These are phyloP conservation scores for Auanema sp. DNA, from an alignment of 2,888 invertebrate genomes.

Conservation along the genomic window DNA sequence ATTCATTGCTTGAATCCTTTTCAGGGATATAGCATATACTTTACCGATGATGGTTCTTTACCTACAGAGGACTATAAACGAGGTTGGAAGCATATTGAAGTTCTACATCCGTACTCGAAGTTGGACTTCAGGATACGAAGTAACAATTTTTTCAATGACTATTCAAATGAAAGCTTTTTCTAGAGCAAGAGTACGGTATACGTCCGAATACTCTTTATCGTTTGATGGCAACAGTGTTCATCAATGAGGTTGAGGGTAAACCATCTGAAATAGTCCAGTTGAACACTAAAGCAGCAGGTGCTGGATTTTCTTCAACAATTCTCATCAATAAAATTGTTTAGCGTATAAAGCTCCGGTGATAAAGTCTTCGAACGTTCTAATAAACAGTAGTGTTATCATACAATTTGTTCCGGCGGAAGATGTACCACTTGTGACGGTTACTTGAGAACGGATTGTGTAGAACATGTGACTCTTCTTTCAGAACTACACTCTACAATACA, in stretches of 20 bases:
- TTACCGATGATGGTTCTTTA: constrained; percentile 22
- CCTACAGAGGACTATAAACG: constrained; percentile 22
- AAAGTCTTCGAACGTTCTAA: constrained; percentile 26
- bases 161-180: background rate
- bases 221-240: constrained; percentile 26
- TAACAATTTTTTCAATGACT: constrained; percentile 2
- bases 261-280: constrained; percentile 25
- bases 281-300: constrained; percentile 24
- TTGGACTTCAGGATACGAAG: constrained; percentile 11
- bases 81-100: constrained; percentile 23
- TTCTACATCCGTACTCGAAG: constrained; percentile 15
- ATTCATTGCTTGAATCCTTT: background rate
- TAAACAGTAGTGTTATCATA: constrained; percentile 34
- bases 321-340: too few relatives aligned
- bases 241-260: constrained; percentile 28
- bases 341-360: constrained; percentile 34
- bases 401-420: constrained; percentile 35
- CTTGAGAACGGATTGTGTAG: background rate
- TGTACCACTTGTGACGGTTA: constrained; percentile 25
- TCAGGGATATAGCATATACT: constrained; percentile 32
- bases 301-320: too few relatives aligned
- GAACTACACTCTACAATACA: constrained; percentile 40
- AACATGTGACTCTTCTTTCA: constrained; percentile 17
- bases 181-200: constrained; percentile 15
- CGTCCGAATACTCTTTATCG: constrained; percentile 19